phyloP scores from a whole-genome alignment of 2,797 vertebrate species.

The Hylomyscus alleni region DNA sequence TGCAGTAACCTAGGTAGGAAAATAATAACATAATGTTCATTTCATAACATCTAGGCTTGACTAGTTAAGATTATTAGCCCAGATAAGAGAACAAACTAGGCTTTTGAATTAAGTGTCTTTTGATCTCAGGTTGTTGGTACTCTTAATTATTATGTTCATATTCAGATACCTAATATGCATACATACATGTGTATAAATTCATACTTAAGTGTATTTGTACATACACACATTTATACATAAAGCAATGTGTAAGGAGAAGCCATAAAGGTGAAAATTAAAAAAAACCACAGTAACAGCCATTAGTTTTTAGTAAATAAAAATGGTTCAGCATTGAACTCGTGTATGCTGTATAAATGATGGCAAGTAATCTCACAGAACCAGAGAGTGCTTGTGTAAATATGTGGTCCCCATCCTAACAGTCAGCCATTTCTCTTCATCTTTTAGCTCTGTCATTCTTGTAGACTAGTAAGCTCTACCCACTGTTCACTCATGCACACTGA shows the following conservation, averaged over 20 bases:
- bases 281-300: too few species aligned
- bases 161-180: background rate
- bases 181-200: background rate
- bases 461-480: background rate
- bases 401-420: background rate
- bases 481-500: background rate
- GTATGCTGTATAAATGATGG: too few species aligned
- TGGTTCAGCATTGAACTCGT: too few species aligned
- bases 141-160: background rate
- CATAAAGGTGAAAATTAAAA: too few species aligned
- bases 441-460: background rate
- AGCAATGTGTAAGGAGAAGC: too few species aligned
- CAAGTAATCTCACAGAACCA: background rate
- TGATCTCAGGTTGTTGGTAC: background rate
- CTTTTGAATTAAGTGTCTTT: background rate
- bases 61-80: background rate
- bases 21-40: too few species aligned
- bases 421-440: background rate
- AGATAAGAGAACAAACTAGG: background rate
- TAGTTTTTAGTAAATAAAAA: too few species aligned
- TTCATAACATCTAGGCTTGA: background rate
- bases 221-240: too few species aligned
- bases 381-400: rapidly evolving
- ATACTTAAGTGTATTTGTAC: background rate
- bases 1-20: background rate